A percentile compares a stretch with the other conserved stretches of the same genome.
Conservation (phyloP, 2,888 invertebrate genomes). For the Macropis europaea region DNA sequence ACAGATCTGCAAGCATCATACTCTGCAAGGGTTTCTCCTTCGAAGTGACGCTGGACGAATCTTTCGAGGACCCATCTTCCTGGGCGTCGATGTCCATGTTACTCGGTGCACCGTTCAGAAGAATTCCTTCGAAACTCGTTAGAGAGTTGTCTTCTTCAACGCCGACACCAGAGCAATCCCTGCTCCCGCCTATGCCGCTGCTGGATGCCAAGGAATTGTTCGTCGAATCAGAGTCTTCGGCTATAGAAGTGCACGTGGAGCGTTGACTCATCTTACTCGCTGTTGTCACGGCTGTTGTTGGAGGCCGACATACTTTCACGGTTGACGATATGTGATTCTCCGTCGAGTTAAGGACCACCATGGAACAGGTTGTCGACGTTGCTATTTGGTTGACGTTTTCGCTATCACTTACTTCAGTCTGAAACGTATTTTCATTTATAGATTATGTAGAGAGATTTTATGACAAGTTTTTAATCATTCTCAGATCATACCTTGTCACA, state of each 20-base stretch:
- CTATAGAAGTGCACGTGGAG: slow-evolving; percentile 71
- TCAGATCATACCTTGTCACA: slow-evolving; percentile 73
- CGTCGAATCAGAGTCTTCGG: slow-evolving; percentile 81
- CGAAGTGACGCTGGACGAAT: slow-evolving; percentile 73
- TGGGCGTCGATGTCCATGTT: slow-evolving; percentile 81
- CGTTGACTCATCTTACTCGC: slow-evolving; percentile 68
- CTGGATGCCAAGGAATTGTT: slow-evolving; percentile 83
- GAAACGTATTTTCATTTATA: too few relatives aligned
- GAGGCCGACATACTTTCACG: slow-evolving; percentile 77
- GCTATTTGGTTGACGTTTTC: slow-evolving; percentile 70
- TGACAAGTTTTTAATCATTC: not conserved
- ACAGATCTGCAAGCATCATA: slow-evolving; percentile 89
- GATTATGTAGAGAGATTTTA: too few relatives aligned
- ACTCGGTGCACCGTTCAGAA: slow-evolving; percentile 83
- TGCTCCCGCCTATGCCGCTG: slow-evolving; percentile 80
- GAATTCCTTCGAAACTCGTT: slow-evolving; percentile 84
- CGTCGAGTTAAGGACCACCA: slow-evolving; percentile 63
- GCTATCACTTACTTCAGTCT: slow-evolving; percentile 76
- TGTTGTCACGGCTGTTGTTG: slow-evolving; percentile 78
- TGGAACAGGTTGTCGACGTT: slow-evolving; percentile 57
- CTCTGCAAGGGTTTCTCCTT: slow-evolving; percentile 83
- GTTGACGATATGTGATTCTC: slow-evolving; percentile 74
- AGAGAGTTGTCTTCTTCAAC: slow-evolving; percentile 83
- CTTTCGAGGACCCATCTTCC: slow-evolving; percentile 82
- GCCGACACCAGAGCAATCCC: slow-evolving; percentile 80